Conservation (phyloP, 2,888 invertebrate genomes). For the Philaethria dido region DNA sequence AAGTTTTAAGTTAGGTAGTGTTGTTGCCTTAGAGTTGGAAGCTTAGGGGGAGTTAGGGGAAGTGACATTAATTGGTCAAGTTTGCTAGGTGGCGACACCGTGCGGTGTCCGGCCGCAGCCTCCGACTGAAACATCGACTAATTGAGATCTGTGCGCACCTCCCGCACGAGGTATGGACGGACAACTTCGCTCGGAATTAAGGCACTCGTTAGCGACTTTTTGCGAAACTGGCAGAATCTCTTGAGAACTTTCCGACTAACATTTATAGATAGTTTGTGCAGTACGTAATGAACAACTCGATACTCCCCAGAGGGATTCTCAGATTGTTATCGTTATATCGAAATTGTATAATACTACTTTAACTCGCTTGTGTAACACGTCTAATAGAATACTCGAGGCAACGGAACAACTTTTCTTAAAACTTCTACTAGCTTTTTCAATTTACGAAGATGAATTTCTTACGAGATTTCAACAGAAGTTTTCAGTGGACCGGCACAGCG, state of each 20-base stretch:
- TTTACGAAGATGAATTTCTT: slow-evolving; percentile 50
- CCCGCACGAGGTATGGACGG: slow-evolving; percentile 49
- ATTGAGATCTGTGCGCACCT: slow-evolving; percentile 56
- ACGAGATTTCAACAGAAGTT: slow-evolving; percentile 45
- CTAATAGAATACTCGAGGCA: slow-evolving; percentile 39
- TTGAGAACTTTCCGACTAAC: slow-evolving; percentile 64
- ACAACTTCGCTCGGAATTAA: slow-evolving; percentile 71
- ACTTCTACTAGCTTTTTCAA: slow-evolving; percentile 49
- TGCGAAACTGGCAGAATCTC: slow-evolving; percentile 25
- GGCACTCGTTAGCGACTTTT: slow-evolving; percentile 75
- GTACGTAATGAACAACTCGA: slow-evolving; percentile 20
- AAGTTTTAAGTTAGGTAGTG: slow-evolving; percentile 26
- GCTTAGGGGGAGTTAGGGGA: slow-evolving; percentile 30
- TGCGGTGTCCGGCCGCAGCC: slow-evolving; percentile 44
- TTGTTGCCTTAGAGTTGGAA: slow-evolving; percentile 23
- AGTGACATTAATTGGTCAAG: slow-evolving; percentile 58
- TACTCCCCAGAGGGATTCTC: neutral
- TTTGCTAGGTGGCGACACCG: slow-evolving; percentile 55
- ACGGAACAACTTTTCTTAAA: slow-evolving; percentile 40
- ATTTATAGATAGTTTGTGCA: slow-evolving; percentile 58
- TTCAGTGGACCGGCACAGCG: slow-evolving; percentile 38
- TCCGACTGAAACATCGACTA: slow-evolving; percentile 57
- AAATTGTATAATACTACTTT: slow-evolving; percentile 20
- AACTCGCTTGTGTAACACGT: slow-evolving; percentile 27
- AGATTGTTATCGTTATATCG: slow-evolving; percentile 18